Evolutionary conservation across 53 echinoderm and acorn worm genomes (phyloP).

Genomic region (Luidia sarsii): DNA sequence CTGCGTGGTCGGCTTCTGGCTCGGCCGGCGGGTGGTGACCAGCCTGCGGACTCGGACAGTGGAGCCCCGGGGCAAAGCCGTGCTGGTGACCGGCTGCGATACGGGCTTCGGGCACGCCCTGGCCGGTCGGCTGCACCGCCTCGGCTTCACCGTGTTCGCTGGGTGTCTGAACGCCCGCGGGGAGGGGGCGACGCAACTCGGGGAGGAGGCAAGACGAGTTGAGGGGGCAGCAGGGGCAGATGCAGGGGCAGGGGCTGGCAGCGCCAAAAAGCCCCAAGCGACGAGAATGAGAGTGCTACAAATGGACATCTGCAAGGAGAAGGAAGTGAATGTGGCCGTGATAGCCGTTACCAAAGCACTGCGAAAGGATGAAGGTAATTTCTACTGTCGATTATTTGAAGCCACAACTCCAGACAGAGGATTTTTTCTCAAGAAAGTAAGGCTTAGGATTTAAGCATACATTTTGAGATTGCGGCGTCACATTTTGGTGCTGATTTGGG

Average conservation of each 20-base stretch:
- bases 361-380: constrained; percentile 47
- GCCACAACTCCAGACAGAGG: too few relatives aligned
- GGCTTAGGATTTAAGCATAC: too few relatives aligned
- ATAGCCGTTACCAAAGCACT: constrained; percentile 7
- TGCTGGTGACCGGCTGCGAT: constrained; percentile 87
- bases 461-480: too few relatives aligned
- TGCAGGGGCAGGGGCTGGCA: not conserved
- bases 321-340: constrained; percentile 56
- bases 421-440: too few relatives aligned
- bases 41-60: constrained; percentile 29
- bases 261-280: not conserved
- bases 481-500: too few relatives aligned
- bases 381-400: too few relatives aligned
- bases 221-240: not conserved
- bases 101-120: constrained; percentile 85
- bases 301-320: constrained; percentile 80
- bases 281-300: constrained; percentile 55
- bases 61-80: constrained; percentile 70
- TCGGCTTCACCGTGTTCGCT: constrained; percentile 81
- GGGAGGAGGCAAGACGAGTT: not conserved
- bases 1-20: constrained; percentile 24
- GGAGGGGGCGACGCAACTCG: constrained; percentile 69
- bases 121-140: constrained; percentile 71
- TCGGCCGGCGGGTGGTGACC: not conserved
- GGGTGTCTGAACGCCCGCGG: constrained; percentile 70